Evolutionary conservation across 35 echinoderm and acorn worm genomes (phyloP), one percentile per base, ranked within the genome.

Genomic region (Amphiura filiformis): DNA sequence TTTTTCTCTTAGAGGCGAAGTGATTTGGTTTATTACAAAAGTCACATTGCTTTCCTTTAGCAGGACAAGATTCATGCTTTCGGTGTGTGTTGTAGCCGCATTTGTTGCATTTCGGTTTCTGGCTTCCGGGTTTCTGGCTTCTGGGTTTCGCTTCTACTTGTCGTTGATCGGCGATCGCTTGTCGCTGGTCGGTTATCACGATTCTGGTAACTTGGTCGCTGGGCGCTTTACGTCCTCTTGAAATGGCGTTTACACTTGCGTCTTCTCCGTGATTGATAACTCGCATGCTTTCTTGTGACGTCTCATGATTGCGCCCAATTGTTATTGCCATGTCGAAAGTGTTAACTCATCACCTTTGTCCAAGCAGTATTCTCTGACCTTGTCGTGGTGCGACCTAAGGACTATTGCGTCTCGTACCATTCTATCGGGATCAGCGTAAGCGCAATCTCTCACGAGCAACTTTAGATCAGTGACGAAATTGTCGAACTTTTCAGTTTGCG

Each of bases 401-500:
- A 70, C 28, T 18, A 70, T 70, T 2, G 11, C 9, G 28, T 70
- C 61, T 26, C 61, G 9, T 18, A 70, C 28, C 61, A 70, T 70
- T 30, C 61, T 11, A 30, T 70, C 28, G 7, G 7, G 7, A 23
- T 70, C 61, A 18, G 28, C 26, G 28, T 70, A 70, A 30, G 11
- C 61, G 26, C 61, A 70, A 18, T 18, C 17, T 70, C 26, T 70
- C 28, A 70, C 61, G 7, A 70, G 26, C 7, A 70, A 13, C 28
- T 70, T 70, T 4, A 70, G 26, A n/a, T 70, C 61, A 15, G 61
- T 70, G 17, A 70, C 61, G 28, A 70, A 70, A 3, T 70, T 18
- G 61, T 70, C 61, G 88, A 95, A 95, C 38, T 84, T 91, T 34
- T 95, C 88, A 26, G 23, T 77, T 95, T 95, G 89, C 77, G 39